These are phyloP conservation scores for Hyperoplus immaculatus DNA, from an alignment of 2,797 vertebrate genomes.

Conservation along the genomic window DNA sequence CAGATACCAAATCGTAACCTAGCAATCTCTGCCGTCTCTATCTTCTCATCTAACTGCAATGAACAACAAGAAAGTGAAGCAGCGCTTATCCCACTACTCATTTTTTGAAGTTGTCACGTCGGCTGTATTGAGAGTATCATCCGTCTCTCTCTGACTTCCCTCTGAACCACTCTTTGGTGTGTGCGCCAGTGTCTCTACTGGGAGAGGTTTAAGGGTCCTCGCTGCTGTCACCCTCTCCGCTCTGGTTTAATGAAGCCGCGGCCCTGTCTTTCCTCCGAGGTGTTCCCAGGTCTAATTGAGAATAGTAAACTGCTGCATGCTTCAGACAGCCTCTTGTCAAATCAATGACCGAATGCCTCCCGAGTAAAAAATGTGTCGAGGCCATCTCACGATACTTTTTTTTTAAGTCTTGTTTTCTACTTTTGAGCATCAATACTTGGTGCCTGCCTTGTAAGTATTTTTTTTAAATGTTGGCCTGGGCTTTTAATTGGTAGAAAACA, in stretches of 20 bases:
- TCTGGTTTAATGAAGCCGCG: slow-evolving; percentile 78
- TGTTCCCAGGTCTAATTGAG: slow-evolving; percentile 71
- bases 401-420: background rate
- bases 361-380: slow-evolving; percentile 36
- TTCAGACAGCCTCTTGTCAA: slow-evolving; percentile 50
- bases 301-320: slow-evolving; percentile 59
- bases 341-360: slow-evolving; percentile 55
- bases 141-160: slow-evolving; percentile 52
- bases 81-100: background rate
- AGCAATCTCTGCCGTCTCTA: background rate
- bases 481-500: slow-evolving; percentile 71
- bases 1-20: no score
- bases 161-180: slow-evolving; percentile 38
- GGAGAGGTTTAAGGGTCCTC: slow-evolving; percentile 70
- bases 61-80: background rate
- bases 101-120: slow-evolving; percentile 9
- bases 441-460: slow-evolving; percentile 36
- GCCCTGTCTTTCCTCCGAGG: slow-evolving; percentile 63
- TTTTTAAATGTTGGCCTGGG: slow-evolving; percentile 22
- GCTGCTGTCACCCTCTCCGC: slow-evolving; percentile 54
- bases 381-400: slow-evolving; percentile 47
- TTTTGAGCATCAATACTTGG: slow-evolving; percentile 38
- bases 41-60: background rate
- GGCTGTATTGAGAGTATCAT: slow-evolving; percentile 21
- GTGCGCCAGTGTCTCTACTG: slow-evolving; percentile 37